These are phyloP conservation scores for Selenia dentaria DNA, from an alignment of 2,888 invertebrate genomes.

Conservation along the genomic window DNA sequence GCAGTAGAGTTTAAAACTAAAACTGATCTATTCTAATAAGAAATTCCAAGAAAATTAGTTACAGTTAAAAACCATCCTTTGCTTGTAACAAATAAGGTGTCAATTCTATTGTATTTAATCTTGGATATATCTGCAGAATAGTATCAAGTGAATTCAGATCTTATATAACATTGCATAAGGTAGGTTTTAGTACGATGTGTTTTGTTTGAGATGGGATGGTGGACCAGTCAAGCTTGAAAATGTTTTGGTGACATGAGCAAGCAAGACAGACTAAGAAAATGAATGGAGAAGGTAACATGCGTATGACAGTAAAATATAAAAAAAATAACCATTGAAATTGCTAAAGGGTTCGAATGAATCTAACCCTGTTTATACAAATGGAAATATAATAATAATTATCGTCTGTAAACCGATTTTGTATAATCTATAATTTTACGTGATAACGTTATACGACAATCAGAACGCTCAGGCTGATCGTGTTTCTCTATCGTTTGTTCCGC, in stretches of 20 bases:
- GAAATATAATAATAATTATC: no score
- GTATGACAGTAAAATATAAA: not conserved
- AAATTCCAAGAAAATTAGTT: slow-evolving; percentile 14
- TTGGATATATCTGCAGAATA: slow-evolving; percentile 1
- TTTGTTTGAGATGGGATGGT: slow-evolving; percentile 47
- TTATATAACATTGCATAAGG: slow-evolving; percentile 25
- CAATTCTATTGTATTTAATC: slow-evolving; percentile 27
- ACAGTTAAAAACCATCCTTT: slow-evolving; percentile 20
- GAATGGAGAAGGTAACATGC: slow-evolving; percentile 43
- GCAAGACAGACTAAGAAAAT: slow-evolving; percentile 52
- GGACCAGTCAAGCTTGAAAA: slow-evolving; percentile 69
- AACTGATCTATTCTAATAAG: slow-evolving; percentile 6
- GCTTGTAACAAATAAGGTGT: slow-evolving; percentile 10
- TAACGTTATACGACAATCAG: no score
- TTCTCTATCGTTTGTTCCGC: no score
- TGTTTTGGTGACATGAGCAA: slow-evolving; percentile 82
- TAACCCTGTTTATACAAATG: no score
- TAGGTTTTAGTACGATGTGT: slow-evolving; percentile 15
- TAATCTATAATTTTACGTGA: no score
- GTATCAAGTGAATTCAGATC: slow-evolving; percentile 36
- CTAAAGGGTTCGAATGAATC: no score
- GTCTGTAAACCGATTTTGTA: no score
- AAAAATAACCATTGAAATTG: no score
- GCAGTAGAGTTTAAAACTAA: slow-evolving; percentile 4
- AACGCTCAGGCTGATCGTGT: no score